Evolutionary conservation across 2,113 vertebrate species (phyloP), one percentile per base, ranked within the genome.

Genomic region (Myodes glareolus): DNA sequence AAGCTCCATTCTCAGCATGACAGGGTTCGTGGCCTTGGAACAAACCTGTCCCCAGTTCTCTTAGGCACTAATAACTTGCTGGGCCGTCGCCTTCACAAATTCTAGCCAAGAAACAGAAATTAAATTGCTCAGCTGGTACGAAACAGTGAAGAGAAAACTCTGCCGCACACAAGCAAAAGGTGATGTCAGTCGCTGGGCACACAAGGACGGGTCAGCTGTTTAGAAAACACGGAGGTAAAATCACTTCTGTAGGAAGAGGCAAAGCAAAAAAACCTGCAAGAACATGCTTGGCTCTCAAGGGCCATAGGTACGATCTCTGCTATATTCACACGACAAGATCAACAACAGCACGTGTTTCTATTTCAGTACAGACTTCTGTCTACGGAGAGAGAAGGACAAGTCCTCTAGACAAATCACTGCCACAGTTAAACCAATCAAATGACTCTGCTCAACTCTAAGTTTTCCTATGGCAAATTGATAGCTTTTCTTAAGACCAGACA

Each of bases 381-480:
- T 39, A 47, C 75, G 84, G 39, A 88, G 65, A 96, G 47, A 77
- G 27, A 84, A 68, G 91, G 58, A 91, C 94, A 88, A 92, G 7
- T 68, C 86, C 89, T 19, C 81, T 39, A 89, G 73, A 94, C 39
- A 91, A 94, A 88, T 82, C 77, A 96, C 67, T 45, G 92, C 91
- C 86, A 94, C 88, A 87, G 55, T 92, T 39, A 92, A 94, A 68
- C 95, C 50, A 90, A 50, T n/a, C 93, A 67, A 73, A 21, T 23
- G 45, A 90, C 39, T 94, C 29, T 3, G 85, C 21, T 88, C 14
- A 88, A 72, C 82, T 92, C 88, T 77, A 63, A 14, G 96, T n/a
- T 94, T 97, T 95, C 97, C 97, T 93, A 97, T 17, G 97, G 97
- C 92, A 95, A 98, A 92, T 68, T 92, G 81, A 97, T 75, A 96